These are phyloP conservation scores for Mellivora capensis DNA, from an alignment of 2,113 vertebrate genomes.

Conservation along the genomic window DNA sequence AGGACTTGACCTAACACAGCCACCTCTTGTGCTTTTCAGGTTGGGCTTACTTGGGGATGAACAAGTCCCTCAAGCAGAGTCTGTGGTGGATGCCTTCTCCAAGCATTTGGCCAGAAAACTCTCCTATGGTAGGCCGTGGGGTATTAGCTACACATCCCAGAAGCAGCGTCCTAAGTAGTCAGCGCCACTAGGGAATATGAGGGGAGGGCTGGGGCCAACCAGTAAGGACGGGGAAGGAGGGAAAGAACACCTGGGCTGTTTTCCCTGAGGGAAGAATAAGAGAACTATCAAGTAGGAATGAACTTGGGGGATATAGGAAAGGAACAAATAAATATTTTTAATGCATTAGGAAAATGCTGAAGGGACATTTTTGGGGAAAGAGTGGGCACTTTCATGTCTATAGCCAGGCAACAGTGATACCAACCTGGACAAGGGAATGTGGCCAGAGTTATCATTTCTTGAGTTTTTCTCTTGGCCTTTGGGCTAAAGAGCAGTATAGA, in stretches of 20 bases:
- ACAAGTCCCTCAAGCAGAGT: slow-evolving; percentile 87
- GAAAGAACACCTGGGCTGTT: background rate
- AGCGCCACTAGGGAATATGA: background rate
- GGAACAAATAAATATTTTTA: background rate
- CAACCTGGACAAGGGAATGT: background rate
- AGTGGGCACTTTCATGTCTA: background rate
- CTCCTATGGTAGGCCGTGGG: slow-evolving; percentile 86
- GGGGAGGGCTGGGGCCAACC: background rate
- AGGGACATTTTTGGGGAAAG: background rate
- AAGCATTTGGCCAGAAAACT: slow-evolving; percentile 93
- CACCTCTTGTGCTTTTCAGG: slow-evolving; percentile 80
- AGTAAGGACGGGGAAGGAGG: background rate
- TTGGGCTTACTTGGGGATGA: slow-evolving; percentile 92
- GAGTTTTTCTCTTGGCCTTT: background rate
- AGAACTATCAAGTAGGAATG: background rate
- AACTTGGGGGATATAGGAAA: background rate
- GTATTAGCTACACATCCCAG: background rate
- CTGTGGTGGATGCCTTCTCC: slow-evolving; percentile 88
- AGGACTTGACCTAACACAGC: background rate
- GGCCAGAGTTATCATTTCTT: background rate
- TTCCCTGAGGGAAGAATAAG: background rate
- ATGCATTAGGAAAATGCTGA: background rate
- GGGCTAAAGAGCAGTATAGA: background rate
- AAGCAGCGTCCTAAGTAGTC: background rate
- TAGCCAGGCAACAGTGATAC: background rate